Evolutionary conservation across 2,797 vertebrate genomes (phyloP).

Genomic region (Mycteria americana): DNA sequence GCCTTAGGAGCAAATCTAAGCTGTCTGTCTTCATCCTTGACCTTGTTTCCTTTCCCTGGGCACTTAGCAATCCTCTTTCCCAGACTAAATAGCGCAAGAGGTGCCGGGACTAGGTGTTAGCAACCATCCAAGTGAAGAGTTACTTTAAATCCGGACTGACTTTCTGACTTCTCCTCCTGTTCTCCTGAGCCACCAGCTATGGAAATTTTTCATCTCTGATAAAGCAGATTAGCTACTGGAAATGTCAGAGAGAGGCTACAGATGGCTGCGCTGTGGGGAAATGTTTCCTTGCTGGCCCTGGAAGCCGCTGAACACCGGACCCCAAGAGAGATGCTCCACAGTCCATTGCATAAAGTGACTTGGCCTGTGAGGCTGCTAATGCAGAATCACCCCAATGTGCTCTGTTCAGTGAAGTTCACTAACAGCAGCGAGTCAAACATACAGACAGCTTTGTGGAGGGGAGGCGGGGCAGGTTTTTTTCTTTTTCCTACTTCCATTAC

Average conservation of each 20-base stretch:
- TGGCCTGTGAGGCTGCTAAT: conserved; percentile 19
- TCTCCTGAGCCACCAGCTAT: conserved; percentile 23
- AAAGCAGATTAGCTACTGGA: conserved; percentile 60
- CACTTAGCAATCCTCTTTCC: background rate
- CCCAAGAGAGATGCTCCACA: conserved; percentile 47
- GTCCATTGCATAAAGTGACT: conserved; percentile 38
- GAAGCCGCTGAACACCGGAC: background rate
- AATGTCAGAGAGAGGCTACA: conserved; percentile 43
- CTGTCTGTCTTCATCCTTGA: background rate
- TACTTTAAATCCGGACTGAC: conserved; percentile 30
- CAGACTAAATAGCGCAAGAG: background rate
- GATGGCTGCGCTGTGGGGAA: conserved; percentile 42
- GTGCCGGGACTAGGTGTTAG: background rate
- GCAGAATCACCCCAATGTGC: conserved; percentile 23
- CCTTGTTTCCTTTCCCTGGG: background rate
- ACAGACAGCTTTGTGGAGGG: conserved; percentile 21
- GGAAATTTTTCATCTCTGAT: conserved; percentile 58
- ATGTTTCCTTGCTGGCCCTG: conserved; percentile 44
- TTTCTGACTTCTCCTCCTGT: conserved; percentile 29
- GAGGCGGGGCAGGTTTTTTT: background rate
- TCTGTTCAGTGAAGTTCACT: background rate
- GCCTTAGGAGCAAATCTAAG: background rate
- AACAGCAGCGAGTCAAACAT: conserved; percentile 6
- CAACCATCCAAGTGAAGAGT: conserved; percentile 9
- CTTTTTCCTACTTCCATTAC: background rate